Base-by-base conservation (phyloP, 2,888 invertebrate species). In the Glyphotaelius pellucidus region DNA sequence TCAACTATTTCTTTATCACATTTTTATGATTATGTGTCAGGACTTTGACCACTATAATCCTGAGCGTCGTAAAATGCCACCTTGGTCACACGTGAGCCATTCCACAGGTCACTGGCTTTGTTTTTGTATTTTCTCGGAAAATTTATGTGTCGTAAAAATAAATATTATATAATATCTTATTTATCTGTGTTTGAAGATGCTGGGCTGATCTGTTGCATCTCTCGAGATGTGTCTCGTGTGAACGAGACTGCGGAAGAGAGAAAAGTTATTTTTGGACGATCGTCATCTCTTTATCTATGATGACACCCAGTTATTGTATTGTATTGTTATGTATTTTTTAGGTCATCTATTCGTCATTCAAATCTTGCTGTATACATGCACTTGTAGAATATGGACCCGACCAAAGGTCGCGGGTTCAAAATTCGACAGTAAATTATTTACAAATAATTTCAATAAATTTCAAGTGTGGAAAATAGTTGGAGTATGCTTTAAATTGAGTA, bases 91-190 rank as follows among this genome's bases (percentile, higher is more conserved):
- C 35, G 83, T 35, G 25, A 32, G 35, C 83, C 35, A 35, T 35
- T 83, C 83, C 32, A 35, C 32, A 38, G 32, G 32, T 32, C 83
- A 83, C 35, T 12, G 11, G 35, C 25, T 83, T 83, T 83, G 83
- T 83, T 83, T 81, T 83, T 35, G 15, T 83, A 35, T 83, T 83
- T 83, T 32, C 83, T 83, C 35, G 7, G 32, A 38, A 83, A 83
- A 83, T 35, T 83, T 35, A 83, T 67, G 25, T 67, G 67, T 67
- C 67, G 67, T 67, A 67, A 67, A 67, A 67, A 67, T 67, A n/a
- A n/a, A 67, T 67, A 67, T 67, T 67, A 67, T 67, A 67, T 67
- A 67, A 67, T 67, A 67, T 67, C 67, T 67, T 0, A 67, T 25
- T 67, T n/a, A n/a, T 25, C 67, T 25, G 25, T 52, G 52, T 52